phyloP scores from a whole-genome alignment of 1,140 invertebrate species.

The Trinorchestia longiramus region DNA sequence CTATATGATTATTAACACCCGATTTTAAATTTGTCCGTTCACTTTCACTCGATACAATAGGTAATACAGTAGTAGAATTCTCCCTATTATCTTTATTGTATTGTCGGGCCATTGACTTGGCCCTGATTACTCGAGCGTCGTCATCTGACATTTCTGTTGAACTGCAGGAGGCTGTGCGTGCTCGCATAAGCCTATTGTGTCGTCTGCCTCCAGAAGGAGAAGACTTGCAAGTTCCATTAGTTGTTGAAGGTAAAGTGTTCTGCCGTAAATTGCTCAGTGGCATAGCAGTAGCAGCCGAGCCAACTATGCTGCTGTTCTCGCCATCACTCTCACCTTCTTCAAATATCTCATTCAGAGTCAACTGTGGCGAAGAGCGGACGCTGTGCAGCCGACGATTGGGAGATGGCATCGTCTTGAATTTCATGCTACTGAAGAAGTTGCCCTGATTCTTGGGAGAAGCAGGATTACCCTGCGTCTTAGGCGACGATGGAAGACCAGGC shows the following conservation, averaged over 20 bases:
- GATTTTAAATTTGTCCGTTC: slow-evolving; percentile 18
- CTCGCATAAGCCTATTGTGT: slow-evolving; percentile 80
- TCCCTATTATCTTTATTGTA: slow-evolving; percentile 10
- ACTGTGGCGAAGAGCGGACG: slow-evolving; percentile 75
- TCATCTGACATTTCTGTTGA: slow-evolving; percentile 92
- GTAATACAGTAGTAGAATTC: not conserved
- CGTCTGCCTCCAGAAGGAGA: slow-evolving; percentile 72
- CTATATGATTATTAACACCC: slow-evolving; percentile 1
- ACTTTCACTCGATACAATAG: not conserved
- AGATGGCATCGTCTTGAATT: slow-evolving; percentile 71
- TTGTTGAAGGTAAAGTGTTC: slow-evolving; percentile 62
- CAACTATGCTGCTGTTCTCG: slow-evolving; percentile 71
- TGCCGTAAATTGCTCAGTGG: slow-evolving; percentile 31
- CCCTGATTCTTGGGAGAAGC: slow-evolving; percentile 58
- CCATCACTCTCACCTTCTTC: slow-evolving; percentile 76
- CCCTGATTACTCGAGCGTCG: slow-evolving; percentile 71
- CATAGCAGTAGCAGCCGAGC: slow-evolving; percentile 69
- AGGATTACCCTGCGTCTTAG: slow-evolving; percentile 43
- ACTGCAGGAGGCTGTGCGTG: slow-evolving; percentile 86
- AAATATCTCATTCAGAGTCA: slow-evolving; percentile 80
- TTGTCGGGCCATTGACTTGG: slow-evolving; percentile 80
- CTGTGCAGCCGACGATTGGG: slow-evolving; percentile 71
- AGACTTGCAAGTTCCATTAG: slow-evolving; percentile 67
- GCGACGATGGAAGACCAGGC: slow-evolving; percentile 66
- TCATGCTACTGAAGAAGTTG: slow-evolving; percentile 66